phyloP scores from a whole-genome alignment of 2,888 invertebrate genomes.

The Andrena bicolor region DNA sequence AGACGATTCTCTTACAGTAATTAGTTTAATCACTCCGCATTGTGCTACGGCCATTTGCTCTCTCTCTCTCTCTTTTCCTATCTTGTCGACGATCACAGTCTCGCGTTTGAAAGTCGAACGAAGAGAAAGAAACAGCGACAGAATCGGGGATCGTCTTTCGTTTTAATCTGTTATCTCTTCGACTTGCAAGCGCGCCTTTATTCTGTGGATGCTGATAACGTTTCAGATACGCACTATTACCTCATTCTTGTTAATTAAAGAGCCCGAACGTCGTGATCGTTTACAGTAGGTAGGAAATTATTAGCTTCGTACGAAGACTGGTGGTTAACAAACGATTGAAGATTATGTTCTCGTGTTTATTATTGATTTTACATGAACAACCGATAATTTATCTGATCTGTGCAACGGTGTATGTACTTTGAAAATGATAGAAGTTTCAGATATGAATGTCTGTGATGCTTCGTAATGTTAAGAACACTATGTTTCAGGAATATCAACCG shows the following conservation, averaged over 20 bases:
- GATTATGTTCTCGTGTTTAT: neutral
- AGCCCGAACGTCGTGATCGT: neutral
- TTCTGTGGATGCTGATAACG: conserved; percentile 19
- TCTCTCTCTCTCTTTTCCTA: neutral
- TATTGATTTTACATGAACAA: too few relatives aligned
- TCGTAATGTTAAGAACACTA: neutral
- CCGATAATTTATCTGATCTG: too few relatives aligned
- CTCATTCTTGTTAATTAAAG: neutral
- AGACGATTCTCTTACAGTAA: conserved; percentile 3
- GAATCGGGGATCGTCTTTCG: neutral
- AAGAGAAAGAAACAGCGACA: conserved; percentile 33
- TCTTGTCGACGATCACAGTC: conserved; percentile 37
- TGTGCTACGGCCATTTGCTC: conserved; percentile 19
- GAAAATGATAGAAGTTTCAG: neutral
- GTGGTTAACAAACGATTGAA: neutral
- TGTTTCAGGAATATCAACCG: neutral
- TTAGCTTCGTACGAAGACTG: neutral
- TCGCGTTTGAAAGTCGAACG: conserved; percentile 33
- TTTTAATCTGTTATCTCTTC: conserved; percentile 26
- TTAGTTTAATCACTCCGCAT: conserved; percentile 10
- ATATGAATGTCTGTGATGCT: neutral
- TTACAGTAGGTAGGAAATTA: neutral
- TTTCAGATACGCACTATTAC: neutral
- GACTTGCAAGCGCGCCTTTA: neutral
- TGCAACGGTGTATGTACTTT: neutral